These are phyloP conservation scores for Beris morrisii DNA, from an alignment of 2,888 invertebrate genomes.

Conservation along the genomic window DNA sequence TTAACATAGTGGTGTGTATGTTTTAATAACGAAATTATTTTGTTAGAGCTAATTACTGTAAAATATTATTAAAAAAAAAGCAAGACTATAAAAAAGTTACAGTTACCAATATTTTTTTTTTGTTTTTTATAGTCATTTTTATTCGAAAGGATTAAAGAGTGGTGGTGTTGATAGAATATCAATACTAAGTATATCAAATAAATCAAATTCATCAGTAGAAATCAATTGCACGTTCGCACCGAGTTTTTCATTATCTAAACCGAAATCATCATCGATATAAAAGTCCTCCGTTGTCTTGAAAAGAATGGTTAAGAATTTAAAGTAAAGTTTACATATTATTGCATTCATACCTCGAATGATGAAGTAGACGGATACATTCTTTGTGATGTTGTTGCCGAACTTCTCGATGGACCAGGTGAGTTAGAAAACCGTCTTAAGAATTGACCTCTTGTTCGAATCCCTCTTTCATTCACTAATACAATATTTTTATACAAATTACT, in stretches of 20 bases:
- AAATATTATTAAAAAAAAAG: no score
- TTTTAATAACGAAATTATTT: no score
- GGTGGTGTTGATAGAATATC: constrained; percentile 32
- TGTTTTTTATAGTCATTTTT: not conserved
- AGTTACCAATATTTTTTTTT: no score
- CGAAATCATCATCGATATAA: constrained; percentile 62
- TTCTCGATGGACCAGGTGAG: constrained; percentile 2
- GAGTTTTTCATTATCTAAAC: constrained; percentile 32
- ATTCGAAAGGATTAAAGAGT: not conserved
- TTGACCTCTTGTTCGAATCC: constrained; percentile 13
- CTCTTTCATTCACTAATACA: constrained; percentile 19
- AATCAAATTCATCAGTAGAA: constrained; percentile 33
- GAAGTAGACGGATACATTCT: constrained; percentile 13
- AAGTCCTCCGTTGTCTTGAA: constrained; percentile 61
- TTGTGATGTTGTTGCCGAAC: not conserved
- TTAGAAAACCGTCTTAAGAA: constrained; percentile 20
- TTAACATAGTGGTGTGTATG: no score
- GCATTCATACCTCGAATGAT: constrained; percentile 13
- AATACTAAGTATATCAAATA: constrained; percentile 36
- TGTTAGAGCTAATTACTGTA: no score
- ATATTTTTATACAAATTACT: constrained; percentile 3
- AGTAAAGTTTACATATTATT: not conserved
- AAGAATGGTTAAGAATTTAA: constrained; percentile 15
- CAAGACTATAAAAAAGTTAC: no score
- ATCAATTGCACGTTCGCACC: constrained; percentile 41